Evolutionary conservation across 1,140 invertebrate species (phyloP).

Genomic region (Littorina saxatilis): DNA sequence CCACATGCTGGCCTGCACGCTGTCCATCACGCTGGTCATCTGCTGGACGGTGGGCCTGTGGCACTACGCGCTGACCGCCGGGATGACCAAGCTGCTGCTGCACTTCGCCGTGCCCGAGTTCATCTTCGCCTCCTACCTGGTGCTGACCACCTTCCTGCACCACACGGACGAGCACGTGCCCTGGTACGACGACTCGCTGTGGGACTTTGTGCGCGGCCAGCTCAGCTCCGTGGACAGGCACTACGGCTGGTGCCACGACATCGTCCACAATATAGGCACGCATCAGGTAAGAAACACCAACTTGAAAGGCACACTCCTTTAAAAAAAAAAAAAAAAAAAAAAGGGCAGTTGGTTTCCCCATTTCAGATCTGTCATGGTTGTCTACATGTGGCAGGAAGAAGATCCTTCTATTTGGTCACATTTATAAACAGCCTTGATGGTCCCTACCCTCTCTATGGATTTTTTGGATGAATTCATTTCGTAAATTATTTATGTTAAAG

Average conservation of each 20-base stretch:
- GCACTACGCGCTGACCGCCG: constrained; percentile 47
- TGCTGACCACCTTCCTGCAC: constrained; percentile 76
- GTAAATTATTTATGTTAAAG: no score
- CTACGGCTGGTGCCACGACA: constrained; percentile 75
- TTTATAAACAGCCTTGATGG: no score
- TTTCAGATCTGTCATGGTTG: no score
- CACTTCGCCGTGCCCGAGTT: constrained; percentile 75
- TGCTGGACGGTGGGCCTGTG: constrained; percentile 61
- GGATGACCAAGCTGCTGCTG: constrained; percentile 50
- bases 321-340: no score
- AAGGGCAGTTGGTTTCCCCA: no score
- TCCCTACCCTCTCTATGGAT: no score
- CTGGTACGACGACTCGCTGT: constrained; percentile 74
- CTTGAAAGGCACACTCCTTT: no score
- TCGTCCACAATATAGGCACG: constrained; percentile 75
- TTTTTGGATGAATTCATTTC: no score
- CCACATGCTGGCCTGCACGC: constrained; percentile 53
- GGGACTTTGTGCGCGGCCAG: constrained; percentile 75
- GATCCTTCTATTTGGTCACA: no score
- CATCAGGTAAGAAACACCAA: constrained; percentile 68
- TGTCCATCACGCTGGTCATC: constrained; percentile 61
- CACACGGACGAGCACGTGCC: constrained; percentile 74
- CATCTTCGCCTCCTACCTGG: constrained; percentile 70
- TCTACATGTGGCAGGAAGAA: no score
- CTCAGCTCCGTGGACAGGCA: constrained; percentile 75